Conservation (phyloP, 1,140 invertebrate species). For the Aleiodes sp. region DNA sequence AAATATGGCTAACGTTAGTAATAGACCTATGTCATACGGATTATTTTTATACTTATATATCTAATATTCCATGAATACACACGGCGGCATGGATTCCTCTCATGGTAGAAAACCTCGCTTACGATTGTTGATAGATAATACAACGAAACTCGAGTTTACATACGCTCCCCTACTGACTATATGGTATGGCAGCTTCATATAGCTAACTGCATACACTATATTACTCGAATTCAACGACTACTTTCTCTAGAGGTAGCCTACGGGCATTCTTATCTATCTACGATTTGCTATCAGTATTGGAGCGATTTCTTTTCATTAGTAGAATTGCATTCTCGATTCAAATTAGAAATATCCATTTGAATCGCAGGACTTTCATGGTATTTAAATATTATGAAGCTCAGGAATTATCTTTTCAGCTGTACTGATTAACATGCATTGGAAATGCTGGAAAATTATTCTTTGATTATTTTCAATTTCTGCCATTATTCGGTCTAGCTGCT, state of each 20-base stretch:
- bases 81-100: too few species aligned
- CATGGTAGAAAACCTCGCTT: constrained; percentile 35
- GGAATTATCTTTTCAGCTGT: too few species aligned
- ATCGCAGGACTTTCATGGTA: background rate
- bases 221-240: constrained; percentile 34
- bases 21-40: too few species aligned
- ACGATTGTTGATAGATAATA: constrained; percentile 51
- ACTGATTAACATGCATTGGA: too few species aligned
- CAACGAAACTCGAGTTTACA: constrained; percentile 28
- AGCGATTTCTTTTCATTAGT: constrained; percentile 24
- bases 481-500: too few species aligned
- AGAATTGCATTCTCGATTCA: background rate
- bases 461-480: too few species aligned
- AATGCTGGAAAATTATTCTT: too few species aligned
- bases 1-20: too few species aligned
- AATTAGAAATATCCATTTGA: background rate
- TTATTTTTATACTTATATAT: too few species aligned
- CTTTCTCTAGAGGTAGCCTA: constrained; percentile 43
- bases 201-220: constrained; percentile 9
- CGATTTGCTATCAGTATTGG: constrained; percentile 32
- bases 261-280: constrained; percentile 44
- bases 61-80: too few species aligned
- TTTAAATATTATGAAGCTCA: background rate
- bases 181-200: constrained; percentile 37
- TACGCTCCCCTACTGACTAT: background rate